Evolutionary conservation across 2,113 vertebrate genomes (phyloP).

Genomic region (Emydocephalus ijimae): DNA sequence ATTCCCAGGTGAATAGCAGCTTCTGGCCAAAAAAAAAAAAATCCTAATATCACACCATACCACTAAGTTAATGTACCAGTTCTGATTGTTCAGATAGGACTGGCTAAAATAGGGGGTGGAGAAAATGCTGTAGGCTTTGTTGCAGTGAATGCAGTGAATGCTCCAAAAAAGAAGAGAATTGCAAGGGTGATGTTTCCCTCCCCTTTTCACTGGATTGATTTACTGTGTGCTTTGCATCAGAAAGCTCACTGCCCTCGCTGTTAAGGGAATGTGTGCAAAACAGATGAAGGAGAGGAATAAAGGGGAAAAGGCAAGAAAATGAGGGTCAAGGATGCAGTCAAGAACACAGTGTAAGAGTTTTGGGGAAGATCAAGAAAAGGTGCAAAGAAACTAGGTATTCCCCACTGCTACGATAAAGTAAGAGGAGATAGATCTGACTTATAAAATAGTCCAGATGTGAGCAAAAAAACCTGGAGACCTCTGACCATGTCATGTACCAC

Average conservation of each 20-base stretch:
- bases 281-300: neutral
- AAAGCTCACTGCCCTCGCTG: neutral
- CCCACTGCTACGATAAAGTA: neutral
- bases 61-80: neutral
- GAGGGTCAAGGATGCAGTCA: neutral
- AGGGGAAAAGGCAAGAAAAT: neutral
- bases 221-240: neutral
- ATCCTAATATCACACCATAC: accelerated
- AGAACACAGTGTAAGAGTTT: neutral
- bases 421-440: neutral
- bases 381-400: neutral
- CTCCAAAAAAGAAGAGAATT: neutral
- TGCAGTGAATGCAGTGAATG: neutral
- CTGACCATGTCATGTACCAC: too few relatives aligned
- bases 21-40: neutral
- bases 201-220: neutral
- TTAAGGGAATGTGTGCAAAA: neutral
- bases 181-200: accelerated
- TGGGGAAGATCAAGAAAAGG: neutral
- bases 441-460: neutral
- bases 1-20: neutral
- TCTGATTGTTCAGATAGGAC: neutral
- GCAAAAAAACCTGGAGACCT: neutral
- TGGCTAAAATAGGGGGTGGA: neutral
- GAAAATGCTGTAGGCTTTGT: neutral